Percentiles rank a stretch among this genome's conserved stretches.
These are phyloP conservation scores for Limnephilus auricula DNA, from an alignment of 2,888 invertebrate species.

Conservation along the genomic window DNA sequence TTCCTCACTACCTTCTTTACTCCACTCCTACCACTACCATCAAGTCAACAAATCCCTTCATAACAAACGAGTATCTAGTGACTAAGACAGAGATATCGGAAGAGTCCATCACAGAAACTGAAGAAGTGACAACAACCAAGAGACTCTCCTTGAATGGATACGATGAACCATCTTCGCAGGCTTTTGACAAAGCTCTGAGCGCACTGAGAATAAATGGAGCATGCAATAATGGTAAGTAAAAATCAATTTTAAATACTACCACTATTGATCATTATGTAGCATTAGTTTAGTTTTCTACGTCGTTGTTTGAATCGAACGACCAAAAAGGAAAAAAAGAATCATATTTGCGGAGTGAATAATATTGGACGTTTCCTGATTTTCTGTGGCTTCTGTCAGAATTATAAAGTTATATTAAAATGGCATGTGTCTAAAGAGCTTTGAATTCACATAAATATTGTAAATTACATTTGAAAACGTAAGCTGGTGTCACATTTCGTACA, in stretches of 20 bases:
- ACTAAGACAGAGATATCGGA: slow-evolving; percentile 74
- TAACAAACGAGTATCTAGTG: slow-evolving; percentile 70
- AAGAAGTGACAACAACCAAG: slow-evolving; percentile 76
- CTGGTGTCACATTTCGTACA: not conserved
- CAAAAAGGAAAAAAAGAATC: too few relatives aligned
- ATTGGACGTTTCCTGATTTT: not conserved
- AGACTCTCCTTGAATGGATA: slow-evolving; percentile 74
- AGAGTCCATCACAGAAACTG: slow-evolving; percentile 73
- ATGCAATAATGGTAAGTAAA: slow-evolving; percentile 53
- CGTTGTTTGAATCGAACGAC: too few relatives aligned
- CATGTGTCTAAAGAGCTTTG: not conserved
- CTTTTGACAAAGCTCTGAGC: slow-evolving; percentile 49
- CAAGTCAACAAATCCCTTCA: slow-evolving; percentile 63
- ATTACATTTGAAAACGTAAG: not conserved
- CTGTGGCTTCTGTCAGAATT: not conserved
- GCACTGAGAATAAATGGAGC: slow-evolving; percentile 57
- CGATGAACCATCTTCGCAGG: slow-evolving; percentile 50
- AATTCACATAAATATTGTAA: not conserved
- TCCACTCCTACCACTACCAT: slow-evolving; percentile 59
- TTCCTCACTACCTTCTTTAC: slow-evolving; percentile 58
- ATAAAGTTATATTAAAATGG: not conserved
- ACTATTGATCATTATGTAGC: not conserved
- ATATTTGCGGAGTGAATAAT: not conserved
- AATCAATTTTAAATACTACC: not conserved
- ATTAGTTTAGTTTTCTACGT: not conserved